Base-by-base conservation (phyloP, 2,888 invertebrate genomes). In the Myathropa florea region DNA sequence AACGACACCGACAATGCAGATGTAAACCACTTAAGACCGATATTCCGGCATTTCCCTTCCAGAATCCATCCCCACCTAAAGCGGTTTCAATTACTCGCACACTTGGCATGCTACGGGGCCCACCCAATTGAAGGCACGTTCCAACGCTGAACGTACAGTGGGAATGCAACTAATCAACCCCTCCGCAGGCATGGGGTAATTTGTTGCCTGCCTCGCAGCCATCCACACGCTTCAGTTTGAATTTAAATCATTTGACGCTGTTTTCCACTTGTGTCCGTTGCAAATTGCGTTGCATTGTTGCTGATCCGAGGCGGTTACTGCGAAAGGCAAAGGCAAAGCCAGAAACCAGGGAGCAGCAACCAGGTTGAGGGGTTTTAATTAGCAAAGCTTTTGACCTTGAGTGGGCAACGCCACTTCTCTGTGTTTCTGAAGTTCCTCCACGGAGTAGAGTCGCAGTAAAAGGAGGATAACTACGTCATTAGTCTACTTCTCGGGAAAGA, bases 51-150 rank as follows among this genome's bases (percentile, higher is more conserved):
- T 18, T 46, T 46, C 18, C 18, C 18, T 46, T n/a, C 2, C 46
- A 46, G 46, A 18, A 7, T 46, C 7, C 46, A 18, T 9, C 46
- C 46, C 33, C 9, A 2, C 30, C 33, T 33, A 12, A 12, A 33
- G 33, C 33, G 33, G 33, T 33, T 33, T 33, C 33, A 46, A 46
- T 46, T 46, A 18, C 18, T 18, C 7, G n/a, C 46, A 7, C 46
- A 46, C 2, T 33, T 12, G 10, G 33, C 33, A 33, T 33, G 33
- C 33, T 12, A 33, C 33, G 1, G 33, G 18, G 46, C 46, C 26
- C 60, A 60, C 60, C 60, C 60, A 60, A 60, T 60, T 60, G 60
- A 28, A 60, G 60, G 60, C 60, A 60, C 60, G 60, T 60, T 60
- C 60, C 60, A 28, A 3, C n/a, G 28, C 18, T 28, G 26, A 60